Conservation (phyloP, 2,797 vertebrate species). For the Clarias laeviceps region DNA sequence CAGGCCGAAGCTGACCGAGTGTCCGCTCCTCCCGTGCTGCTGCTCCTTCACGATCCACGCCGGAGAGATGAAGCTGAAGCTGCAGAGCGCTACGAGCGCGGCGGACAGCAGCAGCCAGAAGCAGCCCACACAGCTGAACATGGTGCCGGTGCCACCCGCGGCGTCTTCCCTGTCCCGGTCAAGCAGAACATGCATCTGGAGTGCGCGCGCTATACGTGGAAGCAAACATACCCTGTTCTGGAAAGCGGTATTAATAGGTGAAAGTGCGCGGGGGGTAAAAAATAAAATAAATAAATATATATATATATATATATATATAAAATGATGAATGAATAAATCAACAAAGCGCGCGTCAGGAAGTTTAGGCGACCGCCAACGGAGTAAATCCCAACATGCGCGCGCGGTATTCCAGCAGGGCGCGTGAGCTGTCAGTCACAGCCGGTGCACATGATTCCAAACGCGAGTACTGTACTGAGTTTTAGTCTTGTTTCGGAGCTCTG, state of each 20-base stretch:
- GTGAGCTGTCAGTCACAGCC: background rate
- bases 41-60: slow-evolving; percentile 84
- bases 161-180: slow-evolving; percentile 77
- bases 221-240: background rate
- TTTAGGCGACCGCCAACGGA: slow-evolving; percentile 6
- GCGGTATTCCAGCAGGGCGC: slow-evolving; percentile 5
- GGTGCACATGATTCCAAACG: background rate
- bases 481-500: background rate
- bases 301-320: no score
- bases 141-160: slow-evolving; percentile 73
- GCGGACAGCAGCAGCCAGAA: slow-evolving; percentile 90
- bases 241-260: background rate
- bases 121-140: slow-evolving; percentile 89
- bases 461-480: background rate
- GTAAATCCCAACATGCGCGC: slow-evolving; percentile 21
- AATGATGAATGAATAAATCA: no score
- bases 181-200: slow-evolving; percentile 83
- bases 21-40: slow-evolving; percentile 69
- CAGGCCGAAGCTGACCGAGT: slow-evolving; percentile 84
- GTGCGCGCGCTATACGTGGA: slow-evolving; percentile 58
- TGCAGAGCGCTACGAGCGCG: slow-evolving; percentile 84
- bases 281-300: no score
- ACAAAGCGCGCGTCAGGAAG: background rate
- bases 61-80: slow-evolving; percentile 86
- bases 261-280: background rate